A percentile compares a stretch with the other conserved stretches of the same genome.
phyloP scores from a whole-genome alignment of 2,888 invertebrate species.

The Drosophila algonquin region DNA sequence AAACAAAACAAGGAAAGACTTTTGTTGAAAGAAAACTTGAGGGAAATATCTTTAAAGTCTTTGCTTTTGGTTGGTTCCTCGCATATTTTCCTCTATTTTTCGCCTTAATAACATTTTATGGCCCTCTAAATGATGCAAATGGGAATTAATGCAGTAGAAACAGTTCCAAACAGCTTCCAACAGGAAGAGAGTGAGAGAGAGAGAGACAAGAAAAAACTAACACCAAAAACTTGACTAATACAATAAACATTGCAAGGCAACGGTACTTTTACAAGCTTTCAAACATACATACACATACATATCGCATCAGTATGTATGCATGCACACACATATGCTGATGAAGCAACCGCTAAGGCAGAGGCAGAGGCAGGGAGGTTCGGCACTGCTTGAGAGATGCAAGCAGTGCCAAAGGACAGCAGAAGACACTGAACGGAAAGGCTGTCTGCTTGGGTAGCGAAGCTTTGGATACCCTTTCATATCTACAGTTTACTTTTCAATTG shows the following conservation, averaged over 20 bases:
- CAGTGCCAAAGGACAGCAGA: slow-evolving; percentile 14
- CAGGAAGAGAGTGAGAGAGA: slow-evolving; percentile 14
- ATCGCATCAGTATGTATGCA: too few relatives aligned
- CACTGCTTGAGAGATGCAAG: slow-evolving; percentile 28
- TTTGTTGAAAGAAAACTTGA: too few relatives aligned
- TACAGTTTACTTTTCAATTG: neutral
- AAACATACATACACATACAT: slow-evolving; percentile 10
- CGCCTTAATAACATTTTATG: neutral
- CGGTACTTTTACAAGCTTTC: slow-evolving; percentile 47
- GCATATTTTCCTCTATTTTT: neutral
- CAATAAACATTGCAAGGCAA: slow-evolving; percentile 40
- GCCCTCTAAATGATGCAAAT: slow-evolving; percentile 4
- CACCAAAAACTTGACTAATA: slow-evolving; percentile 23
- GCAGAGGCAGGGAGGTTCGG: slow-evolving; percentile 14
- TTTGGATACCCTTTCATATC: neutral
- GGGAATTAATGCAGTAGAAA: neutral
- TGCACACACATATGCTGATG: neutral
- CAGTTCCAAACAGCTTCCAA: slow-evolving; percentile 25
- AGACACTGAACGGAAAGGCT: slow-evolving; percentile 24
- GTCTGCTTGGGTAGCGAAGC: neutral
- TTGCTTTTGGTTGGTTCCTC: neutral
- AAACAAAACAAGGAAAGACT: too few relatives aligned
- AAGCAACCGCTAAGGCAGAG: neutral
- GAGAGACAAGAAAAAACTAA: slow-evolving; percentile 18
- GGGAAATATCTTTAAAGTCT: neutral